Percentiles rank a stretch among this genome's conserved stretches.
These are phyloP conservation scores for Ormyrus nitidulus DNA, from an alignment of 2,888 invertebrate species.

Conservation along the genomic window DNA sequence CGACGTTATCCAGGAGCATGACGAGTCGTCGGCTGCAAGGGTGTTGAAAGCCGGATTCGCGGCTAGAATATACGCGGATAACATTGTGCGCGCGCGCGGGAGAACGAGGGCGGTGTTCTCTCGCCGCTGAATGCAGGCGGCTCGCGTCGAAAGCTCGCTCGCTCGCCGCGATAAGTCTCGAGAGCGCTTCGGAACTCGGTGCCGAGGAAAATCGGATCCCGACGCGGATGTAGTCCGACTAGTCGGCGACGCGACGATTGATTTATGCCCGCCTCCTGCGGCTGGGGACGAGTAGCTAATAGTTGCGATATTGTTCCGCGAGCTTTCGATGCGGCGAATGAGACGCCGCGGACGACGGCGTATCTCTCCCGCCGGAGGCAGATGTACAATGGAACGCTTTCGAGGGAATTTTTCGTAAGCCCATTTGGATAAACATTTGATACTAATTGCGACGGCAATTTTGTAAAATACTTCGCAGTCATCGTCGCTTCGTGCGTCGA, in stretches of 20 bases:
- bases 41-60: slow-evolving; percentile 62
- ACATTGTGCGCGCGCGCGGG: slow-evolving; percentile 57
- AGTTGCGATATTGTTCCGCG: slow-evolving; percentile 43
- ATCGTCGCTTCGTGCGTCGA: not conserved
- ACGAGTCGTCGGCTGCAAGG: slow-evolving; percentile 45
- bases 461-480: not conserved
- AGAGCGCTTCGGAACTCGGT: slow-evolving; percentile 28
- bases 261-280: slow-evolving; percentile 23
- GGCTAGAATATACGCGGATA: slow-evolving; percentile 57
- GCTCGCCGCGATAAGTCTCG: slow-evolving; percentile 60
- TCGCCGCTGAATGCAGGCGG: slow-evolving; percentile 29
- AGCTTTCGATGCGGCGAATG: slow-evolving; percentile 36
- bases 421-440: no score
- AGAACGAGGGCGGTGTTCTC: slow-evolving; percentile 49
- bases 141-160: slow-evolving; percentile 60
- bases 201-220: slow-evolving; percentile 47
- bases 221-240: slow-evolving; percentile 1
- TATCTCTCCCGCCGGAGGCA: no score
- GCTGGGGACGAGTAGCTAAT: not conserved
- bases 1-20: slow-evolving; percentile 48
- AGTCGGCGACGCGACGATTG: slow-evolving; percentile 26
- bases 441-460: no score
- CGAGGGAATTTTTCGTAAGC: no score
- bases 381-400: no score
- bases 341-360: slow-evolving; percentile 39